Base-by-base conservation (phyloP, 2,797 vertebrate species). In the Alauda arvensis region DNA sequence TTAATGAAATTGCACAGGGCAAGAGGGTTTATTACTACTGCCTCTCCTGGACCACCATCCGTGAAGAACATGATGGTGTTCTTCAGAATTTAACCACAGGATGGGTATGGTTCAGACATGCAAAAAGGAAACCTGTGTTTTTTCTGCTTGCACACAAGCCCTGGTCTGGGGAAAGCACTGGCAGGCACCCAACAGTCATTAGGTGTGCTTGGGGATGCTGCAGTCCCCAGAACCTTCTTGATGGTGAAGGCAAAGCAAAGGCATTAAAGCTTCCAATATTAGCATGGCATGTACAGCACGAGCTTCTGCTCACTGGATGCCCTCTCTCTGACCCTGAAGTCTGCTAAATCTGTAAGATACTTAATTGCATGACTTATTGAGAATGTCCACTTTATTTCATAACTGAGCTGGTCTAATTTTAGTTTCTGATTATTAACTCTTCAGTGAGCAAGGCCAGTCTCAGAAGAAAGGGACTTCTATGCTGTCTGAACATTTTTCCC, bases 1-100 rank as follows among this genome's bases (percentile, higher is more conserved):
- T 88, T 91, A 91, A 84, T 77, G 68, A 93, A 84, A 91, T 57
- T 74, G 49, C 39, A 87, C 2, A 6, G 19, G 18, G 42, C 42
- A 69, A 60, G 45, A 87, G 23, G 52, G 48, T 89, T 78, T 72
- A 85, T 76, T 91, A 55, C 49, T 60, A 23, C 29, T 69, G 70
- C 52, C 9, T 23, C 25, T 87, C 46, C 48, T 59, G 63, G 43
- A 56, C 52, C 23, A 34, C 46, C 66, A 85, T 10, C 67, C 4
- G 9, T 62, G 81, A 91, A 87, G 49, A 85, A 71, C 20, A 33
- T 3, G 16, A 2, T 28, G 70, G 80, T n/a, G n/a, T n/a, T n/a
- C n/a, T n/a, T n/a, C 10, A 87, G 57, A 63, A 74, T 87, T 76
- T 76, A 79, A 63, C 26, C 8, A 26, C 4, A 17, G 45, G 10